Evolutionary conservation across 1,140 invertebrate genomes (phyloP), one percentile per base, ranked within the genome.

Genomic region (Matsumurasca onukii): DNA sequence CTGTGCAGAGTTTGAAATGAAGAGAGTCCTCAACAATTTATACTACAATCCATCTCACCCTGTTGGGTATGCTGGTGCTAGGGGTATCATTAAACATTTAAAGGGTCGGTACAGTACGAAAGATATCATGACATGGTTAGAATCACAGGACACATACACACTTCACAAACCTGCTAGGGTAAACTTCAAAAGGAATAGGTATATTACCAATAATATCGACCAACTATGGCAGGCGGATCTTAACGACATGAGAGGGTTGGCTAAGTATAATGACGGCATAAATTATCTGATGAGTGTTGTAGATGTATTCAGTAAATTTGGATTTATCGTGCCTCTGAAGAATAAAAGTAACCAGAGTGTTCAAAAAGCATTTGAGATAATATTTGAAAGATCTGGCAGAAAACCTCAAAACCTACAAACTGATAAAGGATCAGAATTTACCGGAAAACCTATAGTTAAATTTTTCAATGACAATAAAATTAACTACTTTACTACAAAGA

Each of bases 81-180:
- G 9, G 17, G 9, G 9, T 9, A 12, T 45, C 9, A 12, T 17
- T 9, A 17, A 45, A 45, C 9, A 9, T 12, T 9, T 17, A 17
- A 12, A 9, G 9, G 34, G 9, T 12, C 9, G 17, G 34, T 12
- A 45, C 9, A 45, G 17, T 12, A 45, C 34, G 9, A n/a, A n/a
- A n/a, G n/a, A n/a, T n/a, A 17, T 45, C 9, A 45, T 12, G n/a
- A n/a, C n/a, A n/a, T 45, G 39, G 39, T n/a, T 45, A 12, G 9
- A 45, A n/a, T 45, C 39, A 45, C 39, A 45, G n/a, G 39, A 45
- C n/a, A 45, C 39, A 45, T 45, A 45, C 39, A 45, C 39, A n/a
- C 39, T 45, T 45, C 39, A 45, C n/a, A 45, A 45, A 45, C 39
- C 39, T 12, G 39, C n/a, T 45, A 45, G 39, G n/a, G n/a, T 12